Percentiles rank a stretch among this genome's conserved stretches.
These are phyloP conservation scores for Tetrax tetrax DNA, from an alignment of 2,113 vertebrate species.

Conservation along the genomic window DNA sequence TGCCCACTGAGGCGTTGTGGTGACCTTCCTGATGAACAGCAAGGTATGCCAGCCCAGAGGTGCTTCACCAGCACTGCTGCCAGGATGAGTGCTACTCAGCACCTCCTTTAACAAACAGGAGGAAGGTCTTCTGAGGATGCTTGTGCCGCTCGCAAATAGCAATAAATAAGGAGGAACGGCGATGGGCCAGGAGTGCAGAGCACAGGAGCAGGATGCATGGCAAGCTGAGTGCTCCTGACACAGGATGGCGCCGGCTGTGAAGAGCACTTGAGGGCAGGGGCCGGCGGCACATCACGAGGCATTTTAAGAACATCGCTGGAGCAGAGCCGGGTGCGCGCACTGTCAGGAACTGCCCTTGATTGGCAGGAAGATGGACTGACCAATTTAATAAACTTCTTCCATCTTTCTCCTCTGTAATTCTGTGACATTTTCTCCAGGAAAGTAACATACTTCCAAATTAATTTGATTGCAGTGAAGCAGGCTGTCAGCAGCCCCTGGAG, in stretches of 20 bases:
- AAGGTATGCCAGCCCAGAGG: neutral
- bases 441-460: neutral
- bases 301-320: neutral
- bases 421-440: conserved; percentile 14
- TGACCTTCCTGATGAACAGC: neutral
- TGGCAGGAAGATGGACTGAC: neutral
- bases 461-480: neutral
- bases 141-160: neutral
- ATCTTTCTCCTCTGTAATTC: neutral
- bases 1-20: neutral
- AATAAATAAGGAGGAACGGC: neutral
- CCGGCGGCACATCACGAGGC: neutral
- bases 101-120: neutral
- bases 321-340: neutral
- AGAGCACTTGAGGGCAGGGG: neutral
- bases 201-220: fast-evolving
- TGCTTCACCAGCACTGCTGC: neutral
- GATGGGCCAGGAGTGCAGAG: neutral
- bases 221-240: neutral
- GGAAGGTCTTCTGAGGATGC: neutral
- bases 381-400: conserved; percentile 3
- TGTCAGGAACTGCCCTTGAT: neutral
- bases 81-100: neutral
- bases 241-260: neutral
- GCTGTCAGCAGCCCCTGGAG: neutral